Conservation (phyloP, 1,140 invertebrate genomes). For the Helicoverpa zea region DNA sequence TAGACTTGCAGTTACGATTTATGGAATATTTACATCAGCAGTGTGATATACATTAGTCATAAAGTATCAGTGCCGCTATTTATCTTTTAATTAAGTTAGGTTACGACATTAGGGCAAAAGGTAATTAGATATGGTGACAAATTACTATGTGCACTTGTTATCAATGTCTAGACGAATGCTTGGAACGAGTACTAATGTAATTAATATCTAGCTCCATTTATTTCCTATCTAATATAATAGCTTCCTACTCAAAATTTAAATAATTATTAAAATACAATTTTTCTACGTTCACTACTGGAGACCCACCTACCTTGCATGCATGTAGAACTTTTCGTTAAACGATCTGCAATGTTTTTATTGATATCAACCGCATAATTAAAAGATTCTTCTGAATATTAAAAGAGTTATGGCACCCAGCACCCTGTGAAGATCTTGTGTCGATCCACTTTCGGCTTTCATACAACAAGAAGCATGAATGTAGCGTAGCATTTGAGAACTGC, state of each 20-base stretch:
- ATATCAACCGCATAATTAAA: background rate
- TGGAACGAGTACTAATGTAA: too few species aligned
- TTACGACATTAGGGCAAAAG: constrained; percentile 19
- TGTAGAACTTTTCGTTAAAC: too few species aligned
- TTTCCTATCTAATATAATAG: too few species aligned
- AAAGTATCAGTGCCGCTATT: constrained; percentile 27
- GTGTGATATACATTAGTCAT: constrained; percentile 2
- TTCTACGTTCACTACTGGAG: too few species aligned
- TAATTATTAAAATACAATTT: too few species aligned
- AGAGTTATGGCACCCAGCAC: background rate
- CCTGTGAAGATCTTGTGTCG: background rate
- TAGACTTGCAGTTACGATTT: constrained; percentile 24
- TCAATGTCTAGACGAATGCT: too few species aligned
- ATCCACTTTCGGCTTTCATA: constrained; percentile 8
- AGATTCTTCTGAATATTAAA: background rate
- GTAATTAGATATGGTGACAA: constrained; percentile 12
- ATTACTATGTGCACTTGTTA: too few species aligned
- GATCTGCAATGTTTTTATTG: background rate
- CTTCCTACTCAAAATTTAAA: too few species aligned
- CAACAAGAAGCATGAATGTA: constrained; percentile 31
- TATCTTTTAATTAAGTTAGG: constrained; percentile 41
- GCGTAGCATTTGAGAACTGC: constrained; percentile 29
- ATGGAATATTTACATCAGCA: constrained; percentile 16
- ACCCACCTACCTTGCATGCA: too few species aligned
- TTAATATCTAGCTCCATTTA: too few species aligned